A percentile compares a stretch with the other conserved stretches of the same genome.
Conservation (phyloP, 2,888 invertebrate species). For the Anticlea derivata region DNA sequence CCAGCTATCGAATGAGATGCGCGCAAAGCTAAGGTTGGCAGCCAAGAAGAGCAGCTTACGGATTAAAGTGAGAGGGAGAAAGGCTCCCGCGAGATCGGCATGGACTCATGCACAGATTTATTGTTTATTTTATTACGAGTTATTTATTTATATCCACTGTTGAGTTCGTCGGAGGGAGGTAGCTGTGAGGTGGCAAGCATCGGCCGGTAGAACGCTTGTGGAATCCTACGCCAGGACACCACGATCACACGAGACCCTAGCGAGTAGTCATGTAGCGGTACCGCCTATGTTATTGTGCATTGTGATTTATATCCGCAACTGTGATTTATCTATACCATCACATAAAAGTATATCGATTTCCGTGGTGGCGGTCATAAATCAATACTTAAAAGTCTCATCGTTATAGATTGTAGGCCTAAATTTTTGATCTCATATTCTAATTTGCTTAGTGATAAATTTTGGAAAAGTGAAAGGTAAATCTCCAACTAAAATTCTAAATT, state of each 20-base stretch:
- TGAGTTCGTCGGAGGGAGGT: slow-evolving; percentile 54
- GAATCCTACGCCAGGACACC: slow-evolving; percentile 57
- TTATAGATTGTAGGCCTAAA: slow-evolving; percentile 82
- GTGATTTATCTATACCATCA: slow-evolving; percentile 79
- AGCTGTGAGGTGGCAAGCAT: slow-evolving; percentile 26
- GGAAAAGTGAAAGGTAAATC: slow-evolving; percentile 74
- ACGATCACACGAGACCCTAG: slow-evolving; percentile 54
- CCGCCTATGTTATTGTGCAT: slow-evolving; percentile 77
- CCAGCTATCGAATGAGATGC: slow-evolving; percentile 65
- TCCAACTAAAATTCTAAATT: slow-evolving; percentile 80
- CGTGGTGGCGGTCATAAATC: slow-evolving; percentile 79
- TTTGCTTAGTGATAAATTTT: slow-evolving; percentile 82
- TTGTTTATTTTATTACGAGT: slow-evolving; percentile 64
- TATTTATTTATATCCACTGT: slow-evolving; percentile 66
- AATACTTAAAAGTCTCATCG: slow-evolving; percentile 78
- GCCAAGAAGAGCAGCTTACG: slow-evolving; percentile 63
- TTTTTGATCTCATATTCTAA: slow-evolving; percentile 84
- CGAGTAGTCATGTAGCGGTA: slow-evolving; percentile 72
- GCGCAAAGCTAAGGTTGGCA: slow-evolving; percentile 64
- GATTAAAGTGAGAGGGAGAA: slow-evolving; percentile 37
- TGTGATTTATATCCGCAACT: slow-evolving; percentile 79
- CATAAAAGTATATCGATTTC: slow-evolving; percentile 67
- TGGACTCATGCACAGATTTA: slow-evolving; percentile 68
- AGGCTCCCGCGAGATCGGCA: slow-evolving; percentile 51
- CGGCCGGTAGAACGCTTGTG: slow-evolving; percentile 51